Evolutionary conservation across 2,888 invertebrate species (phyloP), one percentile per base, ranked within the genome.

Genomic region (Tachina lurida): DNA sequence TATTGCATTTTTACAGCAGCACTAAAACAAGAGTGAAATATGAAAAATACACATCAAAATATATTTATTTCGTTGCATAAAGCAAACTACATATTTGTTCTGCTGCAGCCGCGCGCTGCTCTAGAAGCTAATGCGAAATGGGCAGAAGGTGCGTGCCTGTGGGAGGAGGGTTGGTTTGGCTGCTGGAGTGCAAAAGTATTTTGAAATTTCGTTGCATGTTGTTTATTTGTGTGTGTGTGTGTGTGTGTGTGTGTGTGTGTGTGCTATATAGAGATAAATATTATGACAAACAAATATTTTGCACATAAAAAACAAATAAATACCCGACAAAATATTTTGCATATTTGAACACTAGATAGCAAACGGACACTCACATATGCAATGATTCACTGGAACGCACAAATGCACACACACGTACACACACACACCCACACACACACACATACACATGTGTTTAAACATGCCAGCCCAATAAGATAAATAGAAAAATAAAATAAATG

Each of bases 261-360:
- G 31, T 31, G 31, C 31, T 7, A 31, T 31, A 31, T 31, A 7
- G 31, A 78, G 79, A 86, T 83, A 86, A 83, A 86, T 83, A 83
- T 76, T 83, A 80, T 68, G 83, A 79, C 86, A 79, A 86, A 76
- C 75, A 76, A 79, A 79, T 83, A 76, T 86, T 83, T 79, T 83
- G 86, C 75, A 83, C 76, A 83, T 86, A 83, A 79, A 86, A 82
- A 75, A 83, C 54, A 79, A 86, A 83, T 86, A 86, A 86, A 86
- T 86, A 80, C 67, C 79, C 86, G 67, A 83, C 83, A 83, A 83
- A 83, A 83, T 83, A 78, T 78, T 83, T 77, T 73, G 67, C 73
- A 83, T 83, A 73, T 70, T 75, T 54, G 52, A 75, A 68, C 49
- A 75, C 58, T 58, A 17, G 17, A 56, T 68, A 63, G 19, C 41